Evolutionary conservation across 2,888 invertebrate species (phyloP).

Genomic region (Diadromus collaris): DNA sequence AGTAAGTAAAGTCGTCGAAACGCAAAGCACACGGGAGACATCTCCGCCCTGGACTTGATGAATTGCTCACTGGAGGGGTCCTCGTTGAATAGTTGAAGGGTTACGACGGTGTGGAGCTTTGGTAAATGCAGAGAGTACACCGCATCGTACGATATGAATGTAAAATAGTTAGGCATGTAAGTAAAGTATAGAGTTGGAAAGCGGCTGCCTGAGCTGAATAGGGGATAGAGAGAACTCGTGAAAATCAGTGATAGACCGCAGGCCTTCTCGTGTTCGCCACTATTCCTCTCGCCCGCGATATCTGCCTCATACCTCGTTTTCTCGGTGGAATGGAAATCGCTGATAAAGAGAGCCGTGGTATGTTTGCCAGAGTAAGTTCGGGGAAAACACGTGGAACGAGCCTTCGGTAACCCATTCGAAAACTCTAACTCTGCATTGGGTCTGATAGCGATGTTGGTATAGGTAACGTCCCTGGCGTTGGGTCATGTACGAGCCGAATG

Average conservation of each 20-base stretch:
- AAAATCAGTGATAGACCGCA: constrained; percentile 35
- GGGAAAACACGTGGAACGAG: constrained; percentile 14
- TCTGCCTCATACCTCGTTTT: background rate
- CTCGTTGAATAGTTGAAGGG: constrained; percentile 32
- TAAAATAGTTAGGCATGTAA: constrained; percentile 27
- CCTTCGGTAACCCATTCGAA: constrained; percentile 13
- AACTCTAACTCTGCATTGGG: constrained; percentile 33
- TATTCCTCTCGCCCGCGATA: background rate
- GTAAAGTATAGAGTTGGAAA: constrained; percentile 1
- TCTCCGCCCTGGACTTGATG: constrained; percentile 7
- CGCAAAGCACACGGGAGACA: constrained; percentile 12
- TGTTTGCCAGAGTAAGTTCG: constrained; percentile 16
- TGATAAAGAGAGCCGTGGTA: constrained; percentile 34
- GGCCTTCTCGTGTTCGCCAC: background rate
- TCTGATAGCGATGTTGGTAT: constrained; percentile 39
- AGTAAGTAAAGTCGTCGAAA: constrained; percentile 40
- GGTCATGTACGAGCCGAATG: constrained; percentile 30
- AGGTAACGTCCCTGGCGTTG: constrained; percentile 10
- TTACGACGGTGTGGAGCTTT: constrained; percentile 13
- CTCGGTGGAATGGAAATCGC: constrained; percentile 37
- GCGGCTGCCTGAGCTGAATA: background rate
- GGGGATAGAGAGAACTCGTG: constrained; percentile 2
- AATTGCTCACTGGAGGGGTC: constrained; percentile 19
- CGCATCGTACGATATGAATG: background rate
- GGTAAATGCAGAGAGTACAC: constrained; percentile 20